A percentile compares a stretch with the other conserved stretches of the same genome.
Evolutionary conservation across 1,140 invertebrate genomes (phyloP).

Genomic region (Drosophila nannoptera): DNA sequence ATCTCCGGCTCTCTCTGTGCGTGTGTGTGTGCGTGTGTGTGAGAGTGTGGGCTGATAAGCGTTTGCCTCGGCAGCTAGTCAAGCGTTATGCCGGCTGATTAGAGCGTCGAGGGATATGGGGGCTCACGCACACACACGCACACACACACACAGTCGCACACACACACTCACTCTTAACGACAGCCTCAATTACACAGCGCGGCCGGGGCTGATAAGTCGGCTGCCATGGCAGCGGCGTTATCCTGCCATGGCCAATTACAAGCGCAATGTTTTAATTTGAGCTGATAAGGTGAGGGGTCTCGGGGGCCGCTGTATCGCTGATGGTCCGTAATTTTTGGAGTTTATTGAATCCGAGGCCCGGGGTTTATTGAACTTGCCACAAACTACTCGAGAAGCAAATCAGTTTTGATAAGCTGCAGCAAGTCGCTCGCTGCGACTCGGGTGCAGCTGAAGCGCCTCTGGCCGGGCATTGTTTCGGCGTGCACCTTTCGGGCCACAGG

Average conservation of each 20-base stretch:
- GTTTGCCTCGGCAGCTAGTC: constrained; percentile 56
- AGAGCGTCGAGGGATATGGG: constrained; percentile 32
- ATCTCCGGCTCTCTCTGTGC: constrained; percentile 48
- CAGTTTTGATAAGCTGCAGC: constrained; percentile 47
- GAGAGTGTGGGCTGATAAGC: constrained; percentile 47
- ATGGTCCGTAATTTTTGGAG: constrained; percentile 49
- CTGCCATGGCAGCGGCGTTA: constrained; percentile 55
- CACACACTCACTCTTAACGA: constrained; percentile 37
- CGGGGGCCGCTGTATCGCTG: constrained; percentile 36
- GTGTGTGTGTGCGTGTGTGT: constrained; percentile 17
- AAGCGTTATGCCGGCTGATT: constrained; percentile 74
- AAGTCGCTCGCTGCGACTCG: constrained; percentile 5
- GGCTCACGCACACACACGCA: not conserved
- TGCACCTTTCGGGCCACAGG: constrained; percentile 40
- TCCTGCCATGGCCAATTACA: constrained; percentile 70
- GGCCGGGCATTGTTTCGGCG: constrained; percentile 30
- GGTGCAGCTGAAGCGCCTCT: constrained; percentile 30
- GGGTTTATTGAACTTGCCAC: constrained; percentile 65
- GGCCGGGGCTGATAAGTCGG: constrained; percentile 39
- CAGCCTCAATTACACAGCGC: constrained; percentile 63
- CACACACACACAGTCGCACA: not conserved
- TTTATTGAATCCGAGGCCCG: constrained; percentile 60
- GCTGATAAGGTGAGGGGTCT: constrained; percentile 40
- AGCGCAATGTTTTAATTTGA: constrained; percentile 75
- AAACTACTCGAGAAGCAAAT: constrained; percentile 44